Evolutionary conservation across 2,888 invertebrate genomes (phyloP).

Genomic region (Unio pictorum): DNA sequence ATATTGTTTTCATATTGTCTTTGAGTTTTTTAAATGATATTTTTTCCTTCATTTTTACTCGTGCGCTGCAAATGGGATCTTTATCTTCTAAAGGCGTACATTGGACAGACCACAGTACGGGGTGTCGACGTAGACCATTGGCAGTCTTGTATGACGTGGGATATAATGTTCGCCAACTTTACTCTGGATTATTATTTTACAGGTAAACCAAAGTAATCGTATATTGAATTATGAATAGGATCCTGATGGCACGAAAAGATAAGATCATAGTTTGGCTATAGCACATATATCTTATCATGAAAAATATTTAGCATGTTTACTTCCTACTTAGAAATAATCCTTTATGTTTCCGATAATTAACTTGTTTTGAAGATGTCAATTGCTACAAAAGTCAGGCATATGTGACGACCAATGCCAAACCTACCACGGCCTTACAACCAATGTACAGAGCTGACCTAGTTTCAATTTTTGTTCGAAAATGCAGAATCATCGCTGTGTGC

Average conservation of each 20-base stretch:
- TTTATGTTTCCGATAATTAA: no score
- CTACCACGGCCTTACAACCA: no score
- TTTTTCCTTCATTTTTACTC: neutral
- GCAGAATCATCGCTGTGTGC: no score
- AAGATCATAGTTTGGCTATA: neutral
- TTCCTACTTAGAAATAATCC: no score
- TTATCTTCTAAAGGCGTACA: slow-evolving; percentile 25
- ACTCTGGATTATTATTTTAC: slow-evolving; percentile 47
- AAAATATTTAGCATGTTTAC: no score
- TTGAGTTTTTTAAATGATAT: neutral
- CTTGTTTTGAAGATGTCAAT: no score
- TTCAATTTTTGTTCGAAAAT: no score
- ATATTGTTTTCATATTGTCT: neutral
- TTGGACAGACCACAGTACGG: slow-evolving; percentile 19
- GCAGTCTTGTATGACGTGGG: slow-evolving; percentile 44
- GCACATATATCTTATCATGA: no score
- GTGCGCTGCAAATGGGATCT: neutral
- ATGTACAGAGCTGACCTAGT: no score
- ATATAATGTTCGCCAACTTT: slow-evolving; percentile 26
- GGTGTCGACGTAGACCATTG: slow-evolving; percentile 38
- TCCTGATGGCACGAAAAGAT: neutral
- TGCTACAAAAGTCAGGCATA: no score
- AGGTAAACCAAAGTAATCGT: slow-evolving; percentile 14
- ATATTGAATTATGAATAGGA: neutral
- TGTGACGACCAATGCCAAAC: no score